phyloP scores from a whole-genome alignment of 2,113 vertebrate species.

The Lepus timidus region DNA sequence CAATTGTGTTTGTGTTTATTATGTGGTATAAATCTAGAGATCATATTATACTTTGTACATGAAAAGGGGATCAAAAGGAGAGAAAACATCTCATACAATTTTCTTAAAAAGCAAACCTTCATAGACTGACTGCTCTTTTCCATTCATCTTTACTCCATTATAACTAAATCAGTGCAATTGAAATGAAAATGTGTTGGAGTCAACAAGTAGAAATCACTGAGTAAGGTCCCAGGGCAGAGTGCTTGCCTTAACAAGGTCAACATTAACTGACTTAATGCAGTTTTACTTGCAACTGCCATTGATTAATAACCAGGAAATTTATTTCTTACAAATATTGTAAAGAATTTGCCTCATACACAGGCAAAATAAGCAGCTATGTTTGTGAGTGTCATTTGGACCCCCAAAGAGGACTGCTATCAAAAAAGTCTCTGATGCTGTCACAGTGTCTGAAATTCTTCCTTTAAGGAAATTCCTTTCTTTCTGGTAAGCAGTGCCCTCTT shows the following conservation, averaged over 20 bases:
- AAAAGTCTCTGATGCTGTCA: not conserved
- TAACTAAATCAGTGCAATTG: slow-evolving; percentile 19
- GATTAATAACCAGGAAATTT: slow-evolving; percentile 15
- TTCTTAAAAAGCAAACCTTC: slow-evolving; percentile 40
- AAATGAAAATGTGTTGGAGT: slow-evolving; percentile 20
- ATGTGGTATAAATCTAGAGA: slow-evolving; percentile 44
- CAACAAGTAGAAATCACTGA: not conserved
- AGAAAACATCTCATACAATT: slow-evolving; percentile 46
- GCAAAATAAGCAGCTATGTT: not conserved
- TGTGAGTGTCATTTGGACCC: not conserved
- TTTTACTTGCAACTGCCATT: slow-evolving; percentile 35
- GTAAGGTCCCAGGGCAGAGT: not conserved
- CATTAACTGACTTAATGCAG: slow-evolving; percentile 31
- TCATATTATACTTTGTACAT: slow-evolving; percentile 38
- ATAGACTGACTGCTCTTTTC: not conserved
- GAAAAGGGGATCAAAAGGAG: slow-evolving; percentile 59
- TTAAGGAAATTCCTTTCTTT: slow-evolving; percentile 53
- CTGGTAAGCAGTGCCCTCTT: slow-evolving; percentile 78
- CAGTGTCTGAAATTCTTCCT: slow-evolving; percentile 28
- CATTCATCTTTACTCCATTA: not conserved
- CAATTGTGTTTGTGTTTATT: slow-evolving; percentile 64
- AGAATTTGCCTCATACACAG: slow-evolving; percentile 13
- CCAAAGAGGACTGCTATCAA: not conserved
- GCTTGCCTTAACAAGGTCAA: slow-evolving; percentile 51
- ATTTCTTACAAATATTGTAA: slow-evolving; percentile 26